Conservation (phyloP, 1,140 invertebrate species). For the Drosophila mayri region DNA sequence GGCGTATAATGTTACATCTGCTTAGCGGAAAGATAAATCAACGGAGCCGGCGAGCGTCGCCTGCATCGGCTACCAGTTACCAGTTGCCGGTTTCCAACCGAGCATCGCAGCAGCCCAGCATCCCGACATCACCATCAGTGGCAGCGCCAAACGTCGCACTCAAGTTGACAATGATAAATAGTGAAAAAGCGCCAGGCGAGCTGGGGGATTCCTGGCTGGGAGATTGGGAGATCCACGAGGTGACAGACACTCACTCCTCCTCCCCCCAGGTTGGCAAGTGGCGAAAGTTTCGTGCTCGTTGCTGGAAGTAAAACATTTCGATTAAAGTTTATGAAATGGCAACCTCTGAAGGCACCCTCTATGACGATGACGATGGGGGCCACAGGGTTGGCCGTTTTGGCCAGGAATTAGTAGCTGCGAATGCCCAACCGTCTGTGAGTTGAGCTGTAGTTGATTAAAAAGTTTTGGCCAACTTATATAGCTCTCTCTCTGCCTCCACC, state of each 20-base stretch:
- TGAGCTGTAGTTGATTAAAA: constrained; percentile 76
- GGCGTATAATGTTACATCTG: constrained; percentile 83
- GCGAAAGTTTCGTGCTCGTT: constrained; percentile 72
- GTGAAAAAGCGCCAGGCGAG: constrained; percentile 78
- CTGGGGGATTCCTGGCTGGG: constrained; percentile 20
- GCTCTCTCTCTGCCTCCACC: neutral
- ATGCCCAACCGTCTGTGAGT: constrained; percentile 41
- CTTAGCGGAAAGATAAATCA: constrained; percentile 84
- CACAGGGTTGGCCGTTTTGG: constrained; percentile 24
- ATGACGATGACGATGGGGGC: constrained; percentile 4
- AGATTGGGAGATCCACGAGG: constrained; percentile 24
- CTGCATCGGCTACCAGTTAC: constrained; percentile 58
- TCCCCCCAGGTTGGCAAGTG: constrained; percentile 67
- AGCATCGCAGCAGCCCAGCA: constrained; percentile 19
- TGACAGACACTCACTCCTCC: constrained; percentile 39
- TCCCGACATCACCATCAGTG: constrained; percentile 44
- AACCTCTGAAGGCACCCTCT: constrained; percentile 46
- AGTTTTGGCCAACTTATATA: constrained; percentile 63
- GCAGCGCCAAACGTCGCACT: constrained; percentile 81
- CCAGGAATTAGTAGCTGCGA: constrained; percentile 63
- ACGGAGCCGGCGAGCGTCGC: constrained; percentile 62
- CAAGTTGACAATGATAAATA: constrained; percentile 84
- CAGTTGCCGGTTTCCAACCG: constrained; percentile 36
- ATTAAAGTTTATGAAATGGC: constrained; percentile 82
- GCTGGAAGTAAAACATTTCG: constrained; percentile 82